A percentile compares a stretch with the other conserved stretches of the same genome.
Evolutionary conservation across 2,113 vertebrate genomes (phyloP).

Genomic region (Sinocyclocheilus maitianheensis): DNA sequence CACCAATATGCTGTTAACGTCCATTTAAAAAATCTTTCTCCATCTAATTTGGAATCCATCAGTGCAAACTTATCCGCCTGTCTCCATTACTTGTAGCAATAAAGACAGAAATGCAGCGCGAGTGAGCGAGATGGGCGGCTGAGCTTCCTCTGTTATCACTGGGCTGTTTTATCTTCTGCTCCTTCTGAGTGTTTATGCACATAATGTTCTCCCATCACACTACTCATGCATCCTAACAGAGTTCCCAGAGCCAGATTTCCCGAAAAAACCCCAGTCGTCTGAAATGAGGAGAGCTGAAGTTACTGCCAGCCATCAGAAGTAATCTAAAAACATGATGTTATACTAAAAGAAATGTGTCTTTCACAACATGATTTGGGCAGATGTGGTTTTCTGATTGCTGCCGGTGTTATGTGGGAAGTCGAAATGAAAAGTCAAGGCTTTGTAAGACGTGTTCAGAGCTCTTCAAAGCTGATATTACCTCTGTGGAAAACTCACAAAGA

Average conservation of each 20-base stretch:
- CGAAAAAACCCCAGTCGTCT: background rate
- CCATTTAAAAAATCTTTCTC: slow-evolving; percentile 26
- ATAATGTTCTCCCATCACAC: slow-evolving; percentile 1
- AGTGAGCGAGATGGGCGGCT: background rate
- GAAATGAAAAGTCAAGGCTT: slow-evolving; percentile 19
- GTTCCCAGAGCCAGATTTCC: background rate
- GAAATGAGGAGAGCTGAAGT: background rate
- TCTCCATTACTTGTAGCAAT: slow-evolving; percentile 24
- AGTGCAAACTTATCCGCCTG: slow-evolving; percentile 11
- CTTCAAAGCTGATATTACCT: background rate
- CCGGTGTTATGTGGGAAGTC: background rate
- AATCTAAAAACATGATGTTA: background rate
- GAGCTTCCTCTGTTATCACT: background rate
- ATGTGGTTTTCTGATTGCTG: slow-evolving; percentile 12
- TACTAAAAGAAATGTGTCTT: background rate
- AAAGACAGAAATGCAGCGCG: background rate
- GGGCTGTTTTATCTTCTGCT: slow-evolving; percentile 4
- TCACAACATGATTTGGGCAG: slow-evolving; percentile 2
- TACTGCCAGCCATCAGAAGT: background rate
- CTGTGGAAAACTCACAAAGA: background rate
- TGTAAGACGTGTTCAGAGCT: background rate
- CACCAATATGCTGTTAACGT: slow-evolving; percentile 25
- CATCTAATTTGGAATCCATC: slow-evolving; percentile 33
- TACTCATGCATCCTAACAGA: slow-evolving; percentile 23
- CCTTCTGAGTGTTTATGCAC: slow-evolving; percentile 1